Percentiles rank a stretch among this genome's conserved stretches.
phyloP scores from a whole-genome alignment of 2,888 invertebrate genomes.

The Poecilus cupreus region DNA sequence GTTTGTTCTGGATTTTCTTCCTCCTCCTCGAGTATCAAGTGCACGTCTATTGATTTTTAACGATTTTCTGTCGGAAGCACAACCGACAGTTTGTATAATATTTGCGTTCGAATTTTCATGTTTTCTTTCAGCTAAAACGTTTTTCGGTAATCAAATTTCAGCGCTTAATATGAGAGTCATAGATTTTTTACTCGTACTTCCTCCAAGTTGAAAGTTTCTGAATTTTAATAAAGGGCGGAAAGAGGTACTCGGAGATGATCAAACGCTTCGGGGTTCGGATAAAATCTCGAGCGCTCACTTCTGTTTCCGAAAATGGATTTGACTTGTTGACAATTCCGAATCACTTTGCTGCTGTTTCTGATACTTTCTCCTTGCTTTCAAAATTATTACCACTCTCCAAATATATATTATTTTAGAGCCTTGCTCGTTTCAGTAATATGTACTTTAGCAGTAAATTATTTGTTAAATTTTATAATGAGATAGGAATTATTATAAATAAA shows the following conservation, averaged over 20 bases:
- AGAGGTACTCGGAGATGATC: constrained; percentile 33
- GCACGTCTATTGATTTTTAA: constrained; percentile 51
- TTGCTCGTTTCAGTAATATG: background rate
- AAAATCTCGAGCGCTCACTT: constrained; percentile 9
- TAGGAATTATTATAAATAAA: no score
- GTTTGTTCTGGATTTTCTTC: constrained; percentile 49
- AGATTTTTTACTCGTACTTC: constrained; percentile 43
- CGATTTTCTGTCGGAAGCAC: constrained; percentile 26
- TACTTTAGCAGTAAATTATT: no score
- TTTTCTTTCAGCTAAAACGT: constrained; percentile 54
- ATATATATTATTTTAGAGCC: background rate
- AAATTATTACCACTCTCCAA: background rate
- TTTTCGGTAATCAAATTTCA: constrained; percentile 53
- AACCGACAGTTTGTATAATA: constrained; percentile 44
- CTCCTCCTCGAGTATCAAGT: constrained; percentile 45
- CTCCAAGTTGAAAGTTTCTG: constrained; percentile 28
- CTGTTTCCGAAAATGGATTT: constrained; percentile 24
- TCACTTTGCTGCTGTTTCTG: constrained; percentile 1
- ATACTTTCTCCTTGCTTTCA: background rate
- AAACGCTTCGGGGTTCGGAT: constrained; percentile 20
- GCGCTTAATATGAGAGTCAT: constrained; percentile 48
- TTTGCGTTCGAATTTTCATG: constrained; percentile 55
- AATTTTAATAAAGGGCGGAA: constrained; percentile 41
- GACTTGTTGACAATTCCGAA: constrained; percentile 21
- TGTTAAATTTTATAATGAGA: no score